Evolutionary conservation across 2,113 vertebrate genomes (phyloP).

Genomic region (Cheilinus undulatus): DNA sequence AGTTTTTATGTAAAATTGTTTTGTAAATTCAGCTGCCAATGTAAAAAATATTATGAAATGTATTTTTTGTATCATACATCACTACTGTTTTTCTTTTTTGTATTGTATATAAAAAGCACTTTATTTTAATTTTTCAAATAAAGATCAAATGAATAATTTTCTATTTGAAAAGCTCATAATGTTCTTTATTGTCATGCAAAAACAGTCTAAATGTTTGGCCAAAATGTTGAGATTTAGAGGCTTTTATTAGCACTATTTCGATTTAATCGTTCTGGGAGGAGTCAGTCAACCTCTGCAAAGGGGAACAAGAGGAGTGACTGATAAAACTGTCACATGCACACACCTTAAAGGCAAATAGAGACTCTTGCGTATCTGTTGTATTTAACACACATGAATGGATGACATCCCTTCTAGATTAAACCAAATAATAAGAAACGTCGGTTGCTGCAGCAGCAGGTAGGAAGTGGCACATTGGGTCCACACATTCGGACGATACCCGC

Average conservation of each 20-base stretch:
- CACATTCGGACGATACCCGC: constrained; percentile 20
- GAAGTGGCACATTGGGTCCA: background rate
- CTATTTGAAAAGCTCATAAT: constrained; percentile 34
- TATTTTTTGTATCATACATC: constrained; percentile 84
- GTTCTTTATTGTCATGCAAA: background rate
- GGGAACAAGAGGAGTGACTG: constrained; percentile 18
- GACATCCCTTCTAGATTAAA: background rate
- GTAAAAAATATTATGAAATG: constrained; percentile 82
- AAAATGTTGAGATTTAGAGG: background rate
- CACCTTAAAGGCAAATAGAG: constrained; percentile 71
- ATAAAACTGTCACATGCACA: constrained; percentile 51
- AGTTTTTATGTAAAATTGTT: constrained; percentile 78
- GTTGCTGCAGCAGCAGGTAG: background rate
- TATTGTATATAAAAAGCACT: constrained; percentile 87
- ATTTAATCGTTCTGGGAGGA: constrained; percentile 31
- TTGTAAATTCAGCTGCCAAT: constrained; percentile 86
- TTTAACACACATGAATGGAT: background rate
- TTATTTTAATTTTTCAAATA: constrained; percentile 87
- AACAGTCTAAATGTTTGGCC: background rate
- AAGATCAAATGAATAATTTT: constrained; percentile 77
- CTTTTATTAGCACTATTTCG: background rate
- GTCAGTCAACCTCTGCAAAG: constrained; percentile 29
- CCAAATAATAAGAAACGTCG: background rate
- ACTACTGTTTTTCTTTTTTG: constrained; percentile 80
- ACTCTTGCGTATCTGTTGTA: constrained; percentile 19